Evolutionary conservation across 2,113 vertebrate species (phyloP).

Genomic region (Pollimyrus isidori): DNA sequence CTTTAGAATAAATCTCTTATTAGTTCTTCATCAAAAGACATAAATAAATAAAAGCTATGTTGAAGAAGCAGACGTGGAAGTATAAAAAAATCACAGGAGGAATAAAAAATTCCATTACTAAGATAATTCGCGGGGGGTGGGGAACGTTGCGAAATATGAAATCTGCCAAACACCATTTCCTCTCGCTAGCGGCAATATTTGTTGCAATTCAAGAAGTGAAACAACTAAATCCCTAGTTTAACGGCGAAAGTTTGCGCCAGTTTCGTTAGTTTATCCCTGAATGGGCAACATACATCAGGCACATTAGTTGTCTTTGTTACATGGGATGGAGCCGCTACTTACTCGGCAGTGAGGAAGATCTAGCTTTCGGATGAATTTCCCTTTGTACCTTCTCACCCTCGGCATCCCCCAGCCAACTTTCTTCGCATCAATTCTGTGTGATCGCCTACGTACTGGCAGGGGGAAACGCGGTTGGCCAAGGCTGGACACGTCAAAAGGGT

Average conservation of each 20-base stretch:
- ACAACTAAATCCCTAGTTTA: background rate
- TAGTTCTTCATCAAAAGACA: background rate
- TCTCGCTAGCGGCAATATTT: background rate
- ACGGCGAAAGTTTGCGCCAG: background rate
- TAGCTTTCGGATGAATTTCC: background rate
- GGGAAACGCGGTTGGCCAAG: slow-evolving; percentile 7
- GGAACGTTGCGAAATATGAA: background rate
- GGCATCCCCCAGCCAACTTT: background rate
- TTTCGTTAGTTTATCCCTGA: background rate
- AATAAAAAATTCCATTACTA: background rate
- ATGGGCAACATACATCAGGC: background rate
- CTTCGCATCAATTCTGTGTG: background rate
- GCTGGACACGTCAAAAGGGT: background rate
- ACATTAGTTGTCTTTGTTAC: background rate
- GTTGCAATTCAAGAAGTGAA: background rate
- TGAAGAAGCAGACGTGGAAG: background rate
- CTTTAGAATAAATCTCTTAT: background rate
- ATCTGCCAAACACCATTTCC: background rate
- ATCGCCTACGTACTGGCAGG: slow-evolving; percentile 6
- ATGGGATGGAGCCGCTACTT: background rate
- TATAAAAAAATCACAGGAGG: background rate
- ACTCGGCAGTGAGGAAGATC: background rate
- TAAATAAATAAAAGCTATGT: background rate
- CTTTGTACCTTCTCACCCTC: background rate
- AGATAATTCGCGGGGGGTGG: background rate